Evolutionary conservation across 2,888 invertebrate species (phyloP).

Genomic region (Frankliniella intonsa): DNA sequence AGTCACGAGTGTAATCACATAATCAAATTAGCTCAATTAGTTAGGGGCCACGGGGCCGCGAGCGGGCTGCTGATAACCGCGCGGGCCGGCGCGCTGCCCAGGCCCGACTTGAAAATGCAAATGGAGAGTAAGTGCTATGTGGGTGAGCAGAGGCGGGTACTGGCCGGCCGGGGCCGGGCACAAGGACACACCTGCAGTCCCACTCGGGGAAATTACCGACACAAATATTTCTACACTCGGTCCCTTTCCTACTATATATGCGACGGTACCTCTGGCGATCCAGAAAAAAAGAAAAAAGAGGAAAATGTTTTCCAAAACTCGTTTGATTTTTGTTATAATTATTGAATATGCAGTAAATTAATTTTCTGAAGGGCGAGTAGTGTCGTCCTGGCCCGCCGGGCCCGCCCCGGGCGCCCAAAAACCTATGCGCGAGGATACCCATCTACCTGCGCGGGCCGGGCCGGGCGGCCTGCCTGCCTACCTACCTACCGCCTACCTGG

Average conservation of each 20-base stretch:
- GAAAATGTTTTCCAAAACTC: too few species aligned
- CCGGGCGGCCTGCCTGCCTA: too few species aligned
- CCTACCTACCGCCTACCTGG: background rate
- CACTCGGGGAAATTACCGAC: background rate
- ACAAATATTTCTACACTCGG: background rate
- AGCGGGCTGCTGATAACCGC: background rate
- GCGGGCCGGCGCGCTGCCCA: background rate
- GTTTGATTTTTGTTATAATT: too few species aligned
- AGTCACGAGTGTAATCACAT: conserved; percentile 26
- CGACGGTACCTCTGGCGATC: too few species aligned
- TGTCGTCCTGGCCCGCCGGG: background rate
- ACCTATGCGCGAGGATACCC: too few species aligned
- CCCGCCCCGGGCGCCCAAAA: too few species aligned
- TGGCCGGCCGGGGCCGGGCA: background rate
- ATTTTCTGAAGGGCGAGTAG: too few species aligned
- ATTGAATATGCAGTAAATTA: too few species aligned
- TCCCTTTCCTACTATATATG: background rate
- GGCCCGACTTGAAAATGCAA: background rate
- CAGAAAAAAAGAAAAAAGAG: too few species aligned
- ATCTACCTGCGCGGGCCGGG: too few species aligned
- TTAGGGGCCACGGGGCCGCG: conserved; percentile 2
- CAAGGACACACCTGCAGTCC: background rate
- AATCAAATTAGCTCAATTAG: conserved; percentile 27
- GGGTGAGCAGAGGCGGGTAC: background rate
- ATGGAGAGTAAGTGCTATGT: background rate